phyloP scores from a whole-genome alignment of 2,797 vertebrate genomes.

The Argentina silus region DNA sequence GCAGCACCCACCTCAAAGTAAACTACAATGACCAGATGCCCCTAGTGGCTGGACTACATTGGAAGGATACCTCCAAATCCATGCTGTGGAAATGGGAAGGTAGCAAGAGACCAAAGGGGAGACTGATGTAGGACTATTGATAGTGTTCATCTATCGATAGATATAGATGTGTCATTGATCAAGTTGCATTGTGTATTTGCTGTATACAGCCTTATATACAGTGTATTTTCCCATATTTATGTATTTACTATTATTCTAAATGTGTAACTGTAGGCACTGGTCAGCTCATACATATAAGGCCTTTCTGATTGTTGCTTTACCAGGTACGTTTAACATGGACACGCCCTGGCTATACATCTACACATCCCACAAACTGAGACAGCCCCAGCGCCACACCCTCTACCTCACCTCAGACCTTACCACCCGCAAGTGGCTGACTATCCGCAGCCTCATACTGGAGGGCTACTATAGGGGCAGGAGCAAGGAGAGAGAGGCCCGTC shows the following conservation, averaged over 20 bases:
- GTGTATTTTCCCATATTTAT: too few relatives aligned
- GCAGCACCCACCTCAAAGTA: slow-evolving; percentile 83
- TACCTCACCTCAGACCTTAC: slow-evolving; percentile 79
- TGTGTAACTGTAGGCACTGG: background rate
- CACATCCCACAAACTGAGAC: slow-evolving; percentile 77
- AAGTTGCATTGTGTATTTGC: background rate
- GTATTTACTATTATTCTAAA: background rate
- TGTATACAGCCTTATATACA: background rate
- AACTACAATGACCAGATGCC: slow-evolving; percentile 79
- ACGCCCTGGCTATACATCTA: slow-evolving; percentile 85
- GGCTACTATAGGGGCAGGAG: slow-evolving; percentile 74
- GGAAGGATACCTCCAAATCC: slow-evolving; percentile 76
- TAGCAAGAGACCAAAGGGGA: slow-evolving; percentile 38
- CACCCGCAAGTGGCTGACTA: slow-evolving; percentile 77
- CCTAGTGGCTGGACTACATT: slow-evolving; percentile 79
- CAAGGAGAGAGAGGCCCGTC: slow-evolving; percentile 76
- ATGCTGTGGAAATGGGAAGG: slow-evolving; percentile 85
- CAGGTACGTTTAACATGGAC: slow-evolving; percentile 84
- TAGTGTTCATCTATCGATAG: background rate
- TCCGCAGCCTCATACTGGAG: slow-evolving; percentile 80
- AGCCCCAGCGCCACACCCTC: slow-evolving; percentile 71
- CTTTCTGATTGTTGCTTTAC: background rate
- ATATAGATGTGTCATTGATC: too few relatives aligned
- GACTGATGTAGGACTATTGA: background rate
- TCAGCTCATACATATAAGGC: too few relatives aligned